phyloP scores from a whole-genome alignment of 2,888 invertebrate species.

The Drosophila paramelanica region DNA sequence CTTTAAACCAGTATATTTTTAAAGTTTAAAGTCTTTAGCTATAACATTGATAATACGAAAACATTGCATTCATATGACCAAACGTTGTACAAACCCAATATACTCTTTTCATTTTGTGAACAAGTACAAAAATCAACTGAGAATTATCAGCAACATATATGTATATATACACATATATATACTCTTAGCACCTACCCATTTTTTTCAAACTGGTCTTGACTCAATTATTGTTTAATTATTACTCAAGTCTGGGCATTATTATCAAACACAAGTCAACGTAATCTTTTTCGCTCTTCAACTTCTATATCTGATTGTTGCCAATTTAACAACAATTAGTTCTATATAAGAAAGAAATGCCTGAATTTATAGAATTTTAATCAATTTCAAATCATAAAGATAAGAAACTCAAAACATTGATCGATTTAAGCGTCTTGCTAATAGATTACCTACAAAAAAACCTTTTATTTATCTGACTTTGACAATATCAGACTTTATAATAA shows the following conservation, averaged over 20 bases:
- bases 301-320: constrained; percentile 15
- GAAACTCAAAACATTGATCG: constrained; percentile 18
- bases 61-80: too few species aligned
- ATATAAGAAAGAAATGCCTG: constrained; percentile 10
- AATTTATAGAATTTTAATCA: constrained; percentile 4
- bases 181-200: not conserved
- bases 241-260: constrained; percentile 11
- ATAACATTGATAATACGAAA: too few species aligned
- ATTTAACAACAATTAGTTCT: constrained; percentile 25
- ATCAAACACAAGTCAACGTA: constrained; percentile 10
- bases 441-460: too few species aligned
- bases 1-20: too few species aligned
- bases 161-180: not conserved
- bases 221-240: constrained; percentile 9
- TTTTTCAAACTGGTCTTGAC: not conserved
- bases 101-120: too few species aligned
- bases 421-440: constrained; percentile 1
- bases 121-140: not conserved
- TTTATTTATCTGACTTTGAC: not conserved
- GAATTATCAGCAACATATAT: not conserved
- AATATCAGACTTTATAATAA: too few species aligned
- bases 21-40: too few species aligned
- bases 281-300: constrained; percentile 6
- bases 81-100: too few species aligned
- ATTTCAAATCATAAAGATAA: not conserved